Percentiles rank a stretch among this genome's conserved stretches.
Evolutionary conservation across 2,113 vertebrate genomes (phyloP).

Genomic region (Petrocephalus microphthalmus): DNA sequence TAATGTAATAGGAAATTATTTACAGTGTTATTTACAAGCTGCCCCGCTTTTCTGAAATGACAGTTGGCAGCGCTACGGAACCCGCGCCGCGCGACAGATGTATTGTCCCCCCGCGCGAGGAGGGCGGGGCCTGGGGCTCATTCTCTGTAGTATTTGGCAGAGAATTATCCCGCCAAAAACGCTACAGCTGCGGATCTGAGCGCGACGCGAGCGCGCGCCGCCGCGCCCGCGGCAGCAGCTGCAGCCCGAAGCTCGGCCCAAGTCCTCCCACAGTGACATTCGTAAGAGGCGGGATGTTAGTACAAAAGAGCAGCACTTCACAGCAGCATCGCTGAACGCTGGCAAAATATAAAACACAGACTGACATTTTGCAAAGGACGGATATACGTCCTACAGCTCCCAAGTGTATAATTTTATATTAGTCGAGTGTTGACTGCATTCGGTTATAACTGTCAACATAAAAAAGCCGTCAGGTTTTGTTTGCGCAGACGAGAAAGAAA

Average conservation of each 20-base stretch:
- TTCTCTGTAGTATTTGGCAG: slow-evolving; percentile 39
- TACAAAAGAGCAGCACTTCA: background rate
- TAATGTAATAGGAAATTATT: background rate
- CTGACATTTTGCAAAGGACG: background rate
- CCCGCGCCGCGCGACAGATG: slow-evolving; percentile 45
- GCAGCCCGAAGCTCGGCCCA: background rate
- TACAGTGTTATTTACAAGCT: background rate
- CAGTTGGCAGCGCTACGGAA: background rate
- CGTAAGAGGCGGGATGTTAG: background rate
- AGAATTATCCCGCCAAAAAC: slow-evolving; percentile 55
- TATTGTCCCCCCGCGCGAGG: slow-evolving; percentile 39
- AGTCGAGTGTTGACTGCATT: background rate
- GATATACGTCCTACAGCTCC: background rate
- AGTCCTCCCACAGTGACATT: background rate
- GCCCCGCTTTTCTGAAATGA: background rate
- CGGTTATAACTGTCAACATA: background rate
- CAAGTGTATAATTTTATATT: background rate
- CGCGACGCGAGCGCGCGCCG: background rate
- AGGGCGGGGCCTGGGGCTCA: slow-evolving; percentile 41
- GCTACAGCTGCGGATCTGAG: slow-evolving; percentile 5
- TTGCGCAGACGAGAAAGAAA: background rate
- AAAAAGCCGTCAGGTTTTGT: background rate
- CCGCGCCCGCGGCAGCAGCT: background rate
- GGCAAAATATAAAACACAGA: background rate
- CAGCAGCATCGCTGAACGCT: too few species aligned